Evolutionary conservation across 2,113 vertebrate species (phyloP), one percentile per base, ranked within the genome.

Genomic region (Piaya cayana): DNA sequence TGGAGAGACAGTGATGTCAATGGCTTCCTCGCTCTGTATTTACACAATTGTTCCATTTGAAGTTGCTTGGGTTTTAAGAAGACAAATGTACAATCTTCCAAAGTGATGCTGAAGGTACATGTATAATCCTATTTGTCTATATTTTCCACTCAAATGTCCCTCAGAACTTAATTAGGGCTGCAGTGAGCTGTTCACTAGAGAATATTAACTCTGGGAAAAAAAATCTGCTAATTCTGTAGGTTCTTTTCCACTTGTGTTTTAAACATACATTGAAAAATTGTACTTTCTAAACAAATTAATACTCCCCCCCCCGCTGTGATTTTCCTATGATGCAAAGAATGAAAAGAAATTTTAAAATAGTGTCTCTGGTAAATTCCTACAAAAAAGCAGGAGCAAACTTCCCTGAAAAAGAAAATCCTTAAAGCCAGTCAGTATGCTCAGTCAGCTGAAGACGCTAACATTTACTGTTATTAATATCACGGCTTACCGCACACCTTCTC

Each of bases 171-270:
- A 56, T 93, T 90, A 94, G 43, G 55, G n/a, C 34, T 89, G 74
- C 75, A 92, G 71, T 64, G 83, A 90, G 59, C 39, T 96, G 60
- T 69, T 84, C 34, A 39, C 7, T 29, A 95, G 69, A 91, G 85
- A 93, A 74, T 78, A 93, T 49, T 56, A 93, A 89, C 56, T 82
- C 58, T 67, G 32, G 55, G 9, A n/a, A 96, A 96, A 96, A 93
- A 82, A 29, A 59, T 53, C 50, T 92, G 94, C 67, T 45, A 53
- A 65, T 42, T 49, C 78, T 83, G 78, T 83, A 91, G 69, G 70
- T 79, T 94, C 83, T 71, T 47, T 84, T 37, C 29, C 67, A 21
- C 34, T 91, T 65, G 34, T 49, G 26, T 95, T 81, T 92, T 79
- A 82, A 70, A 52, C 30, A 92, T 93, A 8, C 27, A 86, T 67